Base-by-base conservation (phyloP, 2,113 vertebrate genomes). In the Stigmatopora nigra region DNA sequence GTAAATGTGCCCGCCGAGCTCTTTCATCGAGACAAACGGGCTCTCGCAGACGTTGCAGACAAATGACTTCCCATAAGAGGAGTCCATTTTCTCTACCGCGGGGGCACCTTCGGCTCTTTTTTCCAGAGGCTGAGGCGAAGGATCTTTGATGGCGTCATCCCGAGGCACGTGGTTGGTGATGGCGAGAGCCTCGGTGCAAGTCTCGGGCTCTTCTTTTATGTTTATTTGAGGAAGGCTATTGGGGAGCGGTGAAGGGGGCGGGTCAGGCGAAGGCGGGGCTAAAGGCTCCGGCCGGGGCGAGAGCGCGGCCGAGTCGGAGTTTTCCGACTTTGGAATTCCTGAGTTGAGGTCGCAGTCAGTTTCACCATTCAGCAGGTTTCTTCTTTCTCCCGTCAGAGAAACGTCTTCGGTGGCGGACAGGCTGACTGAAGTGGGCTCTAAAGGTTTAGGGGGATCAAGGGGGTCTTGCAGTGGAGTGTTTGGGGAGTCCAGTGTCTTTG, bases 21-120 rank as follows among this genome's bases (percentile, higher is more conserved):
- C 94, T 84, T 98, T 97, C 84, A 99, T 99, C 68, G 97, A 95
- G 69, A 88, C 84, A 53, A 97, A 99, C 41, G 95, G 94, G 65
- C 91, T 90, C 77, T 97, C 92, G 20, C 97, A 99, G 67, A 99
- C 96, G 58, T 99, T 99, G 82, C 97, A 99, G 75, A 96, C 91
- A 82, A 98, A 99, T 62, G 84, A 95, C 87, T 93, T 98, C 80
- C 81, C 92, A 80, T 97, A 98, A 0, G 87, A 84, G 10, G 87
- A 88, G 55, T 89, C 84, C 0, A 59, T 38, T 12, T 78, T 75
- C n/a, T 85, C 78, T 0, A n/a, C 67, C 38, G 83, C 81, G 6
- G 55, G 44, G 16, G 65, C 47, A 66, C 82, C 86, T 7, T 69
- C 78, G 44, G 65, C 19, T 0, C 15, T 35, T 56, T 82, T 82